A percentile compares a stretch with the other conserved stretches of the same genome.
Conservation (phyloP, 35 echinoderm and acorn worm genomes). For the Acanthaster planci region DNA sequence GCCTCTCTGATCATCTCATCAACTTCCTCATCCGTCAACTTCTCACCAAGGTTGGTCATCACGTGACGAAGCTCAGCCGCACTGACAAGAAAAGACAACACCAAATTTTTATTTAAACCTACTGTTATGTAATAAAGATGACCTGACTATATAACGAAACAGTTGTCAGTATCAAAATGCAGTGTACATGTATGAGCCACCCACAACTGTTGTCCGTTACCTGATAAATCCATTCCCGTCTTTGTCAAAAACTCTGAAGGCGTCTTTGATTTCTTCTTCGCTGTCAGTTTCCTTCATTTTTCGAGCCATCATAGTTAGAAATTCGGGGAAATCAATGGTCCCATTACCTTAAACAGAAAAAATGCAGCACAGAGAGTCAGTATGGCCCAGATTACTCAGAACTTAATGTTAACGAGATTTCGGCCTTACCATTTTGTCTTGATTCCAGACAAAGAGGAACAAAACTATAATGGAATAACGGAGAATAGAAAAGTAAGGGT, state of each 20-base stretch:
- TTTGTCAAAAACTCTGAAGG: constrained; percentile 70
- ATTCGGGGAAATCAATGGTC: constrained; percentile 69
- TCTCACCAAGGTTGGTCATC: constrained; percentile 98
- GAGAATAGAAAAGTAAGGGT: too few species aligned
- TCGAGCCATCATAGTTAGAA: constrained; percentile 62
- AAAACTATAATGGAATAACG: too few species aligned
- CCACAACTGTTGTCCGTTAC: neutral
- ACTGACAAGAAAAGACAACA: constrained; percentile 49
- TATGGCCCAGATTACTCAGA: too few species aligned
- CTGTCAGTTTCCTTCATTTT: constrained; percentile 74
- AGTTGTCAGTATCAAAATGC: neutral
- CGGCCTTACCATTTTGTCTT: too few species aligned
- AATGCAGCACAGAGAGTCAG: neutral
- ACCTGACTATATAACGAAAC: constrained; percentile 45
- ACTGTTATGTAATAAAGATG: too few species aligned
- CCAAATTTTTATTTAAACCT: too few species aligned
- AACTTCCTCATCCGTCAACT: constrained; percentile 94
- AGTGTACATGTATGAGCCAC: neutral
- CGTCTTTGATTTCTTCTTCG: constrained; percentile 72
- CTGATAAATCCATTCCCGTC: constrained; percentile 73
- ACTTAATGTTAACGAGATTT: too few species aligned
- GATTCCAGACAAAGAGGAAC: too few species aligned
- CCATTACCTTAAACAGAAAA: constrained; percentile 27
- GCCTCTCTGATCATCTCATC: constrained; percentile 99
- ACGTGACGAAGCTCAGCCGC: constrained; percentile 95